Percentiles rank a stretch among this genome's conserved stretches.
These are phyloP conservation scores for Thamnophis elegans DNA, from an alignment of 2,797 vertebrate species.

Conservation along the genomic window DNA sequence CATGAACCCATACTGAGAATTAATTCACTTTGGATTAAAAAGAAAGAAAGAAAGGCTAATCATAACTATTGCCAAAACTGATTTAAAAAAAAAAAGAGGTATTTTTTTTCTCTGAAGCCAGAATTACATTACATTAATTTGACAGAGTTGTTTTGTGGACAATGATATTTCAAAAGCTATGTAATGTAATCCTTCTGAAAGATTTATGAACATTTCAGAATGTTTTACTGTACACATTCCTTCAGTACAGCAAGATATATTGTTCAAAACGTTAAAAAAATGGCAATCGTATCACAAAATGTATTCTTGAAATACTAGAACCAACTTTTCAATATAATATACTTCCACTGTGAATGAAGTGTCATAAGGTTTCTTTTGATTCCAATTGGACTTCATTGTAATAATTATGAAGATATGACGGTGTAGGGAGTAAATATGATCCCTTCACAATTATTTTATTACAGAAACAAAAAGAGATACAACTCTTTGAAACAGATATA, in stretches of 20 bases:
- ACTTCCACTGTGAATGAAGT: constrained; percentile 45
- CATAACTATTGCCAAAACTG: neutral
- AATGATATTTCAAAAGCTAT: constrained; percentile 42
- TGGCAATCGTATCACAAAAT: constrained; percentile 42
- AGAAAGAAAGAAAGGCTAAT: neutral
- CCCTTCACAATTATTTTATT: constrained; percentile 34
- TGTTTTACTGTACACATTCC: neutral
- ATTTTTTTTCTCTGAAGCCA: constrained; percentile 19
- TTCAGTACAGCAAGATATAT: constrained; percentile 17
- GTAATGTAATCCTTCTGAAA: constrained; percentile 28
- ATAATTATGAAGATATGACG: constrained; percentile 39
- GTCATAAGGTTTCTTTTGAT: constrained; percentile 27
- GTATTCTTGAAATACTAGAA: constrained; percentile 38
- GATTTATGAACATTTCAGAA: constrained; percentile 39
- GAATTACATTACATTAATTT: constrained; percentile 38
- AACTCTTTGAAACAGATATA: constrained; percentile 26
- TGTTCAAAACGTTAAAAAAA: constrained; percentile 35
- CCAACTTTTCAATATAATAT: constrained; percentile 48
- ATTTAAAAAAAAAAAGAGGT: neutral
- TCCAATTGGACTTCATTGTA: constrained; percentile 40
- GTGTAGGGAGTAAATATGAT: constrained; percentile 33
- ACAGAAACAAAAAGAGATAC: constrained; percentile 34
- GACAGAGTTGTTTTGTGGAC: constrained; percentile 19
- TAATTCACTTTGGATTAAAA: neutral
- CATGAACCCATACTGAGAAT: neutral